phyloP scores from a whole-genome alignment of 2,797 vertebrate species.

The Takifugu rubripes region DNA sequence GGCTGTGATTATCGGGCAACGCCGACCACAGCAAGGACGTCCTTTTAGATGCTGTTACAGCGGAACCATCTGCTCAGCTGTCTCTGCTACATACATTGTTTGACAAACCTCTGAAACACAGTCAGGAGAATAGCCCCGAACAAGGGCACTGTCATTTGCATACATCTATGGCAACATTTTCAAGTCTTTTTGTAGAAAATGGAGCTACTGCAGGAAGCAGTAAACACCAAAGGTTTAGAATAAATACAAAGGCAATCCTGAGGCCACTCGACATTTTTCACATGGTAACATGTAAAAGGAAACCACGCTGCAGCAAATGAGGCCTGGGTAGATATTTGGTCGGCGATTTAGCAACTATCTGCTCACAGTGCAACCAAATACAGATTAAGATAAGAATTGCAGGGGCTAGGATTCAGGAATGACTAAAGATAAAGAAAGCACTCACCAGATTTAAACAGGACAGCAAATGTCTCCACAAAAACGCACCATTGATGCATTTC shows the following conservation, averaged over 20 bases:
- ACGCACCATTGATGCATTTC: too few species aligned
- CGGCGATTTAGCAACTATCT: background rate
- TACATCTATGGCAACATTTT: background rate
- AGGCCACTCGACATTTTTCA: conserved; percentile 8
- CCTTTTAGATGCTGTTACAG: conserved; percentile 1
- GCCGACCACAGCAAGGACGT: conserved; percentile 6
- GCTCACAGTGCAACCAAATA: background rate
- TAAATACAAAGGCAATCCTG: background rate
- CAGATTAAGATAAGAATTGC: background rate
- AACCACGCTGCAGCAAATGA: background rate
- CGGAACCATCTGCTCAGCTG: conserved; percentile 1
- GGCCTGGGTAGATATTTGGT: background rate
- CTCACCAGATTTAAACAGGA: too few species aligned
- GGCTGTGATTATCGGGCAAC: background rate
- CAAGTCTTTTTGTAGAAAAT: background rate
- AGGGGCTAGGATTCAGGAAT: too few species aligned
- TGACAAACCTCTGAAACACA: conserved; percentile 1
- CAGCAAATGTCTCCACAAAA: too few species aligned
- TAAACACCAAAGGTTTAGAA: background rate
- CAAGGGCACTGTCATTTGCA: background rate
- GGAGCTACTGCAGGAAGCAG: background rate
- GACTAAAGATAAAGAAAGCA: too few species aligned
- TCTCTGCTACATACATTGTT: background rate
- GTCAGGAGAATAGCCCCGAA: background rate
- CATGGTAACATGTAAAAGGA: background rate